These are phyloP conservation scores for Zaprionus kolodkinae DNA, from an alignment of 1,140 invertebrate species.

Conservation along the genomic window DNA sequence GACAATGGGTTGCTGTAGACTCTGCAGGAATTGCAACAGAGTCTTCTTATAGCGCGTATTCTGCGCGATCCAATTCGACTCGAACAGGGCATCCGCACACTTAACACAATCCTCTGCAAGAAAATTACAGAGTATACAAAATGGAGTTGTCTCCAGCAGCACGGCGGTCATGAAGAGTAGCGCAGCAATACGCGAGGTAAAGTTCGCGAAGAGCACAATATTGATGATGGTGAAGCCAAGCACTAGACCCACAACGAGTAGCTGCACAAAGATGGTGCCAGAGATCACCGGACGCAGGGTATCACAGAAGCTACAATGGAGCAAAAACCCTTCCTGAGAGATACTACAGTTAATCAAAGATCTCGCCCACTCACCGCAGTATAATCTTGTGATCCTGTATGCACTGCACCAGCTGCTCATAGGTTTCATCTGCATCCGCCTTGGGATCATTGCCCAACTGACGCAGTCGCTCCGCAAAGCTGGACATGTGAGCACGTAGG, in stretches of 20 bases:
- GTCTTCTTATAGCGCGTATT: slow-evolving; percentile 58
- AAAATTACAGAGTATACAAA: slow-evolving; percentile 72
- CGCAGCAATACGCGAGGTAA: slow-evolving; percentile 56
- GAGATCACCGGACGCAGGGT: slow-evolving; percentile 61
- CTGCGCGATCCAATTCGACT: slow-evolving; percentile 63
- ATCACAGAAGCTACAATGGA: slow-evolving; percentile 51
- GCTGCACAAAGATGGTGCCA: slow-evolving; percentile 73
- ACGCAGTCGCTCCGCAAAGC: slow-evolving; percentile 52
- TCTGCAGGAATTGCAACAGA: slow-evolving; percentile 58
- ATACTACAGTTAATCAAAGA: neutral
- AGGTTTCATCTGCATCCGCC: slow-evolving; percentile 27
- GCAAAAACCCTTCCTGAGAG: neutral
- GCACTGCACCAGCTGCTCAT: slow-evolving; percentile 54
- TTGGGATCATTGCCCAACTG: slow-evolving; percentile 45
- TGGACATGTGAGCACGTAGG: slow-evolving; percentile 55
- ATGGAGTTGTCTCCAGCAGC: slow-evolving; percentile 64
- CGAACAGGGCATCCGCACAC: slow-evolving; percentile 56
- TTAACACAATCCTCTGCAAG: slow-evolving; percentile 61
- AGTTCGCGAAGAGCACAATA: slow-evolving; percentile 68
- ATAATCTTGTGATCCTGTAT: slow-evolving; percentile 63
- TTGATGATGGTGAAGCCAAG: slow-evolving; percentile 69
- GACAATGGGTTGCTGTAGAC: slow-evolving; percentile 59
- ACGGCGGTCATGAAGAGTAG: slow-evolving; percentile 61
- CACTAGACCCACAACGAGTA: slow-evolving; percentile 64
- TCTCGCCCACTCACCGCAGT: slow-evolving; percentile 41